Evolutionary conservation across 2,888 invertebrate species (phyloP).

Genomic region (Xanthia togata): DNA sequence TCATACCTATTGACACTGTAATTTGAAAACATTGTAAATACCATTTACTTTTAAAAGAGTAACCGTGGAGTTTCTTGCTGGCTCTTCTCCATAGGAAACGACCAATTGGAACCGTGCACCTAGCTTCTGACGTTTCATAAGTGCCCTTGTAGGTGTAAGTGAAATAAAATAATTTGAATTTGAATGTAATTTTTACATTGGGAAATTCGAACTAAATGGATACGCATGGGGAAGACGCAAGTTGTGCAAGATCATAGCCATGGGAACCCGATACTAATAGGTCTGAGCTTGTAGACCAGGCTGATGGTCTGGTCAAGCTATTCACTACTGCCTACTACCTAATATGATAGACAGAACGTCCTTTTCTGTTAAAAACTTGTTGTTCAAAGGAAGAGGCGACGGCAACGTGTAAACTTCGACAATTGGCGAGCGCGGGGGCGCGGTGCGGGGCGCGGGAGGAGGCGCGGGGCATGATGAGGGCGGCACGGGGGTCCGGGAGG

Average conservation of each 20-base stretch:
- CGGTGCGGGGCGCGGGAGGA: not conserved
- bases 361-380: not conserved
- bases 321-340: not conserved
- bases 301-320: not conserved
- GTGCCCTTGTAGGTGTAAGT: too few relatives aligned
- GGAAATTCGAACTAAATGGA: not conserved
- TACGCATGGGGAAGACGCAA: not conserved
- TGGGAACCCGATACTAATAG: not conserved
- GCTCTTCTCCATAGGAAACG: too few relatives aligned
- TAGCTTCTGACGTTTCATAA: too few relatives aligned
- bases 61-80: too few relatives aligned
- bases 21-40: too few relatives aligned
- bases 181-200: too few relatives aligned
- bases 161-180: too few relatives aligned
- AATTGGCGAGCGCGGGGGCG: conserved; percentile 2
- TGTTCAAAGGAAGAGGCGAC: too few relatives aligned
- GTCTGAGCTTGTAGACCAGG: too few relatives aligned
- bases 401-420: conserved; percentile 39
- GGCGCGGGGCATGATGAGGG: not conserved
- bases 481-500: not conserved
- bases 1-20: too few relatives aligned
- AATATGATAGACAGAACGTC: not conserved
- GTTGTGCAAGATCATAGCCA: not conserved
- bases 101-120: too few relatives aligned
- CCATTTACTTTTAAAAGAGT: too few relatives aligned